A percentile compares a stretch with the other conserved stretches of the same genome.
Conservation (phyloP, 1,140 invertebrate genomes). For the Drosophila guanche region DNA sequence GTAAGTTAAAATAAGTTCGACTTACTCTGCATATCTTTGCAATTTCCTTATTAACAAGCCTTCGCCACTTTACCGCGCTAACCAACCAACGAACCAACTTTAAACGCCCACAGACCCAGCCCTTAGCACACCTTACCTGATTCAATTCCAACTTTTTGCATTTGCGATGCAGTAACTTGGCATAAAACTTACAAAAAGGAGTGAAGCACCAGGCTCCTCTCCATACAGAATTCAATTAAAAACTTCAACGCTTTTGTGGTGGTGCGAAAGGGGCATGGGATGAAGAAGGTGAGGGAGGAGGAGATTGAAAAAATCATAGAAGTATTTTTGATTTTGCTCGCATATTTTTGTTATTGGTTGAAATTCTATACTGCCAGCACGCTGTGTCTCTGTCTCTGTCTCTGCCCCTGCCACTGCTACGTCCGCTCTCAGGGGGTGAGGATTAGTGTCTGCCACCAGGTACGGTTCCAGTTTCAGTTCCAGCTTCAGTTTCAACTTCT, state of each 20-base stretch:
- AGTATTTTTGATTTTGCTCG: conserved; percentile 56
- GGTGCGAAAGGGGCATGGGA: conserved; percentile 2
- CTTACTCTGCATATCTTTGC: conserved; percentile 5
- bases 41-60: conserved; percentile 47
- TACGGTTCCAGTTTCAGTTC: conserved; percentile 2
- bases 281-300: background rate
- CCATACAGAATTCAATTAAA: conserved; percentile 62
- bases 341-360: conserved; percentile 47
- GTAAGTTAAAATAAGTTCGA: background rate
- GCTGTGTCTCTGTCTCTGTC: background rate
- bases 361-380: conserved; percentile 35
- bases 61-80: background rate
- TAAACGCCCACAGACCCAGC: conserved; percentile 17
- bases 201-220: conserved; percentile 30
- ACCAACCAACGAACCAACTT: conserved; percentile 1
- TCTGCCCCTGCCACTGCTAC: background rate
- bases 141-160: conserved; percentile 48
- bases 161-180: conserved; percentile 52
- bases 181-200: conserved; percentile 48
- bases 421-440: background rate
- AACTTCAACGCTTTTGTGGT: conserved; percentile 33
- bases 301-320: conserved; percentile 46
- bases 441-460: conserved; percentile 32
- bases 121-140: conserved; percentile 5
- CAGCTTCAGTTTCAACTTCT: background rate